phyloP scores from a whole-genome alignment of 2,797 vertebrate species.

The Sebastes trivittatus region DNA sequence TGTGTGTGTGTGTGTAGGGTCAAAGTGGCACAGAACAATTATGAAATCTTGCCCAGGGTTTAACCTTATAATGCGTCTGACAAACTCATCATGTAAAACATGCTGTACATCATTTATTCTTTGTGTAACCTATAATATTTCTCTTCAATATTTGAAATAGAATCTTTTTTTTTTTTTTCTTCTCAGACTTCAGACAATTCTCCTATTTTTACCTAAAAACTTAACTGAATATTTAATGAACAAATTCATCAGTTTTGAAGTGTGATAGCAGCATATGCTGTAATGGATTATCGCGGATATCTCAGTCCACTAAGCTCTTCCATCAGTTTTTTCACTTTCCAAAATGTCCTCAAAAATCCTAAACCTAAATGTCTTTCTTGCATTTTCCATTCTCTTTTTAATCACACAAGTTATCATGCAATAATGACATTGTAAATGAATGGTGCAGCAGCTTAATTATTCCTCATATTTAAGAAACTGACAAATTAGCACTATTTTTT shows the following conservation, averaged over 20 bases:
- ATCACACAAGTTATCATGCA: neutral
- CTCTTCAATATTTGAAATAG: neutral
- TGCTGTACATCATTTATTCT: neutral
- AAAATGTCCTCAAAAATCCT: neutral
- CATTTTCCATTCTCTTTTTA: neutral
- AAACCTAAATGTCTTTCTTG: neutral
- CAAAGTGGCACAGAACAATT: slow-evolving; percentile 9
- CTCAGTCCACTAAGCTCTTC: neutral
- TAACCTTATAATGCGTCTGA: neutral
- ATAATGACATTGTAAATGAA: neutral
- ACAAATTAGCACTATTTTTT: neutral
- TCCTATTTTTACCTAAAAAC: neutral
- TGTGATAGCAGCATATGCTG: neutral
- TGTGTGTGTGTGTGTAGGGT: neutral
- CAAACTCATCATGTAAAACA: neutral
- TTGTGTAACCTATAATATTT: neutral
- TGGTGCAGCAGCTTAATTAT: neutral
- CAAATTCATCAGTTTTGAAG: neutral
- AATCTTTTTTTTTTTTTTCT: neutral
- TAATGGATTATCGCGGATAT: neutral
- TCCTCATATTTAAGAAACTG: neutral
- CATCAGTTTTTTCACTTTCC: neutral
- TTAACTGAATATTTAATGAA: neutral
- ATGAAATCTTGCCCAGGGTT: neutral
- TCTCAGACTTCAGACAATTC: neutral